Evolutionary conservation across 2,797 vertebrate genomes (phyloP).

Genomic region (Rousettus madagascariensis): DNA sequence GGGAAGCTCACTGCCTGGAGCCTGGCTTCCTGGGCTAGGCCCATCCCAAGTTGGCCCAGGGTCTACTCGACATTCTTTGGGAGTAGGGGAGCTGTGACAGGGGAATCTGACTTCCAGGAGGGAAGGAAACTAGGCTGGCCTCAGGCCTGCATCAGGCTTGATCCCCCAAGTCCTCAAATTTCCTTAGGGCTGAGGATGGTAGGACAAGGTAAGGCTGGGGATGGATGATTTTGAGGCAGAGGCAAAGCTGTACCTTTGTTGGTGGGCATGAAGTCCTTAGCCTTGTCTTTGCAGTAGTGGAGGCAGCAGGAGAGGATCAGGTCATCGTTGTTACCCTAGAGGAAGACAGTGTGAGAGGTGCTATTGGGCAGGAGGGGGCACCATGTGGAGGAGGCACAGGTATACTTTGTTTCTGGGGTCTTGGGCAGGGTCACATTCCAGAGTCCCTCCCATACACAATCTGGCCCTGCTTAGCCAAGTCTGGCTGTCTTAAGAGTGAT

Average conservation of each 20-base stretch:
- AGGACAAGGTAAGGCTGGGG: neutral
- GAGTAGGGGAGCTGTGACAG: neutral
- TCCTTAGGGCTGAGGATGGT: neutral
- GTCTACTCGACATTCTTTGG: neutral
- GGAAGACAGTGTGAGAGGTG: conserved; percentile 55
- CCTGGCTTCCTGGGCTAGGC: neutral
- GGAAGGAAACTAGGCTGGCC: neutral
- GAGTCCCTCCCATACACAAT: neutral
- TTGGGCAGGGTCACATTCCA: neutral
- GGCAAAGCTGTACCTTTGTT: conserved; percentile 89
- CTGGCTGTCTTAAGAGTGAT: neutral
- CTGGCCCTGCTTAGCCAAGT: neutral
- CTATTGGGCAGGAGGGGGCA: conserved; percentile 61
- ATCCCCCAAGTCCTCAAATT: neutral
- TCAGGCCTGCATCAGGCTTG: neutral
- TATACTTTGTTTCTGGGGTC: neutral
- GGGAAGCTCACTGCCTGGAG: neutral
- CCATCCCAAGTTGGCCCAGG: neutral
- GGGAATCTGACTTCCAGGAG: neutral
- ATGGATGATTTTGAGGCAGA: neutral
- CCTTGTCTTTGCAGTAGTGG: conserved; percentile 98
- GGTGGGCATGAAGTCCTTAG: conserved; percentile 96
- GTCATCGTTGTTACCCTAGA: conserved; percentile 98
- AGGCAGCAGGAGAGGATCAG: conserved; percentile 98
- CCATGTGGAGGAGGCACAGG: neutral